Conservation (phyloP, 2,113 vertebrate genomes). For the Malaclemys terrapin region DNA sequence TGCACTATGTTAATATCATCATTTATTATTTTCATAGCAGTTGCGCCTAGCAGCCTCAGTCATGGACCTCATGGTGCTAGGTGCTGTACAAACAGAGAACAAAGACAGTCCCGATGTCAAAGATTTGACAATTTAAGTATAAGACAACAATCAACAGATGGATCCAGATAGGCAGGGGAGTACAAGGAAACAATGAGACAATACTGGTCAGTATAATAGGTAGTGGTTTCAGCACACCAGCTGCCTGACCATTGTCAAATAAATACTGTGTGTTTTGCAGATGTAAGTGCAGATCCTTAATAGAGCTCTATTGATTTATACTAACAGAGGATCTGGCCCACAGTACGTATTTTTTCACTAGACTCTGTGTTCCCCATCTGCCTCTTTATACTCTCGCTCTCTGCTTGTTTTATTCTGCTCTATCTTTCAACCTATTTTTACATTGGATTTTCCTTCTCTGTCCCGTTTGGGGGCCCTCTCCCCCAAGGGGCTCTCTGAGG, state of each 20-base stretch:
- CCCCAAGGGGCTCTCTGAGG: neutral
- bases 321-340: neutral
- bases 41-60: neutral
- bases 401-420: neutral
- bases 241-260: neutral
- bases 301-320: neutral
- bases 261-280: neutral
- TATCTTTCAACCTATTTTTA: neutral
- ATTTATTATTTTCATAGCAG: neutral
- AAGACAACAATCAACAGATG: neutral
- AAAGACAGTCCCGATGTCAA: neutral
- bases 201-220: neutral
- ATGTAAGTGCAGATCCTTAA: neutral
- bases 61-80: neutral
- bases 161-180: neutral
- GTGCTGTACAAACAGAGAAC: neutral
- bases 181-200: neutral
- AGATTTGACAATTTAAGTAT: neutral
- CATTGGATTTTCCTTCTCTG: neutral
- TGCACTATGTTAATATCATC: neutral
- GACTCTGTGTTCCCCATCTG: neutral
- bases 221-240: neutral
- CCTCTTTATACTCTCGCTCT: neutral
- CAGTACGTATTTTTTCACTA: neutral
- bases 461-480: neutral